phyloP scores from a whole-genome alignment of 2,797 vertebrate species.

The Taeniopygia guttata region DNA sequence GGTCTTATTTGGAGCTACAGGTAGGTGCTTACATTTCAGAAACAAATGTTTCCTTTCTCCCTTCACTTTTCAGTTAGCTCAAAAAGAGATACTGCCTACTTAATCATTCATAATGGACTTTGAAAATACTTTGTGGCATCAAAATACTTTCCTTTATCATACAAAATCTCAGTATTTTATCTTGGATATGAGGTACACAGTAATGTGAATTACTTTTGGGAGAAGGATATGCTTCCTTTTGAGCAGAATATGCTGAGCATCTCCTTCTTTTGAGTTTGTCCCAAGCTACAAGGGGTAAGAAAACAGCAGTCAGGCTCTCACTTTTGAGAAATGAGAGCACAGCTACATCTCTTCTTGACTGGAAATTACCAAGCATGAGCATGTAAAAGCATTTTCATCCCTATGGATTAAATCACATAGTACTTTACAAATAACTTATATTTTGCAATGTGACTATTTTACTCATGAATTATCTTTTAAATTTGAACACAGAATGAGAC shows the following conservation, averaged over 20 bases:
- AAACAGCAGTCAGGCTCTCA: neutral
- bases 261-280: neutral
- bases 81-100: neutral
- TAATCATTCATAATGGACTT: neutral
- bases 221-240: no score
- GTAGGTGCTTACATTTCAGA: neutral
- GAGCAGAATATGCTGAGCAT: neutral
- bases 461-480: neutral
- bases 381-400: neutral
- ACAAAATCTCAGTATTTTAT: neutral
- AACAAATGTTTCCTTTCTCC: neutral
- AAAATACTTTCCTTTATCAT: neutral
- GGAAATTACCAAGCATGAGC: neutral
- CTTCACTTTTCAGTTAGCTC: neutral
- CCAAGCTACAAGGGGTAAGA: neutral
- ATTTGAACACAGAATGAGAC: neutral
- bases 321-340: neutral
- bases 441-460: neutral
- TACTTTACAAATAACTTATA: neutral
- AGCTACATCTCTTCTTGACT: neutral
- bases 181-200: neutral
- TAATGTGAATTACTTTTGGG: neutral
- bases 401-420: neutral
- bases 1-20: neutral
- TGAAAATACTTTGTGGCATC: neutral